phyloP scores from a whole-genome alignment of 1,140 invertebrate species.

The Metaphire vulgaris region DNA sequence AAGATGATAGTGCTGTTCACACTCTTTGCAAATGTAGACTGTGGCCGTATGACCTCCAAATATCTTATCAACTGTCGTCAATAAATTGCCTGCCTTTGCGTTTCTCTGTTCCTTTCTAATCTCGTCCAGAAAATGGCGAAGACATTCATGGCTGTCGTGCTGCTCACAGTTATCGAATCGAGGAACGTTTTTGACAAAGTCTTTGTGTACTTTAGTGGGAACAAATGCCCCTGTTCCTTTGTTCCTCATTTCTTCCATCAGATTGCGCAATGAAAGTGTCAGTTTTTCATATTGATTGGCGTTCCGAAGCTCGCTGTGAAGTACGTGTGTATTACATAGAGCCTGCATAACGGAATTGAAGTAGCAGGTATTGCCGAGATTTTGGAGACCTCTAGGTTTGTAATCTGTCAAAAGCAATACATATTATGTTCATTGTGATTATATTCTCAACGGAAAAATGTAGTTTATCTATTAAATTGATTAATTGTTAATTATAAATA shows the following conservation, averaged over 20 bases:
- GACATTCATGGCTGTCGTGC: not conserved
- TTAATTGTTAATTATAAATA: too few relatives aligned
- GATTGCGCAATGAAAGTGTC: not conserved
- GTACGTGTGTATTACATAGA: not conserved
- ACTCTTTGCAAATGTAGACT: not conserved
- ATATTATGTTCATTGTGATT: too few relatives aligned
- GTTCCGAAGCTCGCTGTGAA: not conserved
- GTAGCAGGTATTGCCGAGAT: not conserved
- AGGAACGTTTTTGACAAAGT: not conserved
- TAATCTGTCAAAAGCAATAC: too few relatives aligned
- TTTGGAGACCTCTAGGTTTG: not conserved
- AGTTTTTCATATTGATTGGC: not conserved
- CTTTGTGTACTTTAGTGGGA: too few relatives aligned
- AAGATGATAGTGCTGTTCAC: not conserved
- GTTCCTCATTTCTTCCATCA: not conserved
- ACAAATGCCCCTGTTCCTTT: not conserved
- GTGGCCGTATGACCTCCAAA: not conserved
- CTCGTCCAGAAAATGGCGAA: not conserved
- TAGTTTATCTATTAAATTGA: too few relatives aligned
- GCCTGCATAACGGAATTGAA: not conserved
- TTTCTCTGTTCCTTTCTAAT: not conserved
- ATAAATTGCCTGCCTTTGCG: not conserved
- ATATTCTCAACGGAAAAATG: too few relatives aligned
- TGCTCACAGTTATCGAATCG: not conserved
- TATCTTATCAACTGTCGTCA: not conserved